Evolutionary conservation across 2,797 vertebrate species (phyloP).

Genomic region (Myotis planiceps): DNA sequence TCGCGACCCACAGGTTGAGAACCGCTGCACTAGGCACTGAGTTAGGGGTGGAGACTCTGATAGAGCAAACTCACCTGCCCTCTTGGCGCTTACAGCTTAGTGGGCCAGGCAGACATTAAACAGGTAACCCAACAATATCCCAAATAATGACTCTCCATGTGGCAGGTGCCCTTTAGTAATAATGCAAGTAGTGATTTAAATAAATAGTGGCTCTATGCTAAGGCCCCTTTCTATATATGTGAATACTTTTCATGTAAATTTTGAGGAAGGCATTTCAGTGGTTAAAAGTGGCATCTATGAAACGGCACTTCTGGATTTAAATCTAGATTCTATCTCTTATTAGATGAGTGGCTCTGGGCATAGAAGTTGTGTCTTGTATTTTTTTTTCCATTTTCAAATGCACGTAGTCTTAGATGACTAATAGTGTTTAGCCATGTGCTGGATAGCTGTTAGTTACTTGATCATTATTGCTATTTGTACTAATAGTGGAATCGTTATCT

Average conservation of each 20-base stretch:
- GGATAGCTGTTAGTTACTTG: neutral
- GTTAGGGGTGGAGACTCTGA: neutral
- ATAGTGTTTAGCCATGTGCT: accelerated
- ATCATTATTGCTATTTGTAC: accelerated
- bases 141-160: neutral
- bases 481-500: accelerated
- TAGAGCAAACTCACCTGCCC: too few species aligned
- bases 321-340: neutral
- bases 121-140: neutral
- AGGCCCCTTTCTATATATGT: neutral
- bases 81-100: neutral
- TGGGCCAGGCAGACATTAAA: neutral
- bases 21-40: accelerated
- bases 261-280: neutral
- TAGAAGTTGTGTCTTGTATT: neutral
- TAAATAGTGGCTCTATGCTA: neutral
- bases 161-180: neutral
- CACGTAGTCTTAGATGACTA: neutral
- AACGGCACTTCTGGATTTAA: neutral
- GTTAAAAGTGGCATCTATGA: neutral
- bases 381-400: neutral
- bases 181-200: neutral
- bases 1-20: too few species aligned
- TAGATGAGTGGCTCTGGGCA: neutral
- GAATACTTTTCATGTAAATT: neutral